phyloP scores from a whole-genome alignment of 2,888 invertebrate genomes.

The Drosophila mercatorum region DNA sequence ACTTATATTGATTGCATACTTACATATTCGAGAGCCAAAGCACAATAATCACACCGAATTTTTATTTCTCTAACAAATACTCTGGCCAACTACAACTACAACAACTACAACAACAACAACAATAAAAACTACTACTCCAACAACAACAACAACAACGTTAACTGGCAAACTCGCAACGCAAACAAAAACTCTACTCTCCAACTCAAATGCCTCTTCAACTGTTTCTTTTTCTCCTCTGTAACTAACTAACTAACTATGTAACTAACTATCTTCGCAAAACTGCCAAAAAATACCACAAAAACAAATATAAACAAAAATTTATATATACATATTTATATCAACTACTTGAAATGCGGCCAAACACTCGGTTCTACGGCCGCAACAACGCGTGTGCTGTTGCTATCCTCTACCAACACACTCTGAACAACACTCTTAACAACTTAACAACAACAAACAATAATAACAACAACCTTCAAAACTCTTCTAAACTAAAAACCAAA shows the following conservation, averaged over 20 bases:
- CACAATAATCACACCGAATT: conserved; percentile 70
- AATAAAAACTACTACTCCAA: conserved; percentile 17
- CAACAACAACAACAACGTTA: conserved; percentile 39
- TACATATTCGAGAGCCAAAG: conserved; percentile 41
- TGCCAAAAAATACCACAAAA: conserved; percentile 21
- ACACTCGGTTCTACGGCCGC: conserved; percentile 2
- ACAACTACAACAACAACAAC: conserved; percentile 40
- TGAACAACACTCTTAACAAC: conserved; percentile 30
- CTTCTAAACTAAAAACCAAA: conserved; percentile 10
- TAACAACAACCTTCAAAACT: conserved; percentile 9
- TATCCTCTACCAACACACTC: conserved; percentile 30
- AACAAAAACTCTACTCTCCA: conserved; percentile 51
- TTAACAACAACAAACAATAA: conserved; percentile 10
- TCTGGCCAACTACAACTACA: conserved; percentile 55
- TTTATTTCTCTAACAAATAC: conserved; percentile 69
- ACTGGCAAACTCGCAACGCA: conserved; percentile 44
- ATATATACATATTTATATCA: conserved; percentile 3
- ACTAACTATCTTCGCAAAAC: conserved; percentile 46
- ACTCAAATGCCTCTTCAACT: conserved; percentile 72
- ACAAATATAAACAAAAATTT: not conserved
- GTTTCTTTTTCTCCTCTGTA: conserved; percentile 58
- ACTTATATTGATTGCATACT: conserved; percentile 25
- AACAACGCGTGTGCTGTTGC: conserved; percentile 43
- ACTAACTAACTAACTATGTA: conserved; percentile 51
- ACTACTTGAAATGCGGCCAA: conserved; percentile 24